Base-by-base conservation (phyloP, 2,113 vertebrate genomes). In the Solea senegalensis region DNA sequence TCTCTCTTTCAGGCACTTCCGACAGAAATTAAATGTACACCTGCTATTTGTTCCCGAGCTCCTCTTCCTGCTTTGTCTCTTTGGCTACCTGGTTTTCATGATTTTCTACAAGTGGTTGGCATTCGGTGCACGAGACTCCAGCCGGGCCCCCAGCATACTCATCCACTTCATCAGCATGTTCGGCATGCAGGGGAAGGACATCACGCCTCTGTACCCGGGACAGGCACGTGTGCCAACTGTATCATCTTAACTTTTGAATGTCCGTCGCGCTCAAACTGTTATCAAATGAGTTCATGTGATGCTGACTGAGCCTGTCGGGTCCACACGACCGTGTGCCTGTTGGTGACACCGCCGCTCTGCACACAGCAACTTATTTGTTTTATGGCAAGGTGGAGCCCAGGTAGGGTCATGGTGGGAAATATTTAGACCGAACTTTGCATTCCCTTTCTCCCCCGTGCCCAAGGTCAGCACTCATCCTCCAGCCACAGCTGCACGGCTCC, bases 161-260 rank as follows among this genome's bases (percentile, higher is more conserved):
- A 97, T 99, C 46, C 93, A 97, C 41, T 99, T 98, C 78, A 99
- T 99, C 73, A 96, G 96, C 90, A 99, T 99, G 97, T 99, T 99
- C 48, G 88, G 98, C 15, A 96, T 97, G 90, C 82, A 94, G 15
- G 89, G 82, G 9, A 90, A 87, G 4, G 79, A 80, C 11, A 80
- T 90, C 8, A 62, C 81, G 0, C 87, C 85, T 3, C 93, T 99
- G 13, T 99, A 95, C 65, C 80, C 83, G 0, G 96, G 96, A 46
- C 97, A 99, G 95, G 98, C 97, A 14, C 28, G 13, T 34, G 91
- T 74, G 1, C n/a, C 26, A 9, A 59, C n/a, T 1, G 8, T 7
- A n/a, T 15, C 13, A 0, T 44, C 44, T 2, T 34, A 58, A 26
- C 34, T 34, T 34, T 12, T 44, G 40, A 68, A 52, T 13, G 4